Conservation (phyloP, 2,888 invertebrate species). For the Phyllotreta striolata region DNA sequence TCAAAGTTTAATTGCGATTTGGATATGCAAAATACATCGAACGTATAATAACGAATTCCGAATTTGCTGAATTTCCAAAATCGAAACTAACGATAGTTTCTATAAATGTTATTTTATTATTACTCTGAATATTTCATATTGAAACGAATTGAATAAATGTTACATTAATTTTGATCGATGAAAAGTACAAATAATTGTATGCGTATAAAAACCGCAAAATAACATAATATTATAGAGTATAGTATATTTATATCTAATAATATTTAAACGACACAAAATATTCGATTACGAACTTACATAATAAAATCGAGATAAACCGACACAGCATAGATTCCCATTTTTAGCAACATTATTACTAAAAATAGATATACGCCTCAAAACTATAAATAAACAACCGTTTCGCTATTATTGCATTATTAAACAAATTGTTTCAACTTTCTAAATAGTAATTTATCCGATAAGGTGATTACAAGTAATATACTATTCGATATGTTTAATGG, state of each 20-base stretch:
- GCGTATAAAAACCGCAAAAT: no score
- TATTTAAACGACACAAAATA: no score
- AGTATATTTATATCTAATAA: no score
- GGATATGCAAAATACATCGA: neutral
- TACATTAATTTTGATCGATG: no score
- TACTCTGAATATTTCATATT: no score
- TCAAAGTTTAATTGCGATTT: constrained; percentile 7
- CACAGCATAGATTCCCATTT: constrained; percentile 10
- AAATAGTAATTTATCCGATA: constrained; percentile 13
- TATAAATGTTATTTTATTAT: no score
- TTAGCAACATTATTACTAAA: constrained; percentile 27
- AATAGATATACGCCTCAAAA: constrained; percentile 4
- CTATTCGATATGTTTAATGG: no score
- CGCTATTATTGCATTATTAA: constrained; percentile 15
- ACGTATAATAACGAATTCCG: neutral
- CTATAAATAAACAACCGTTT: constrained; percentile 20
- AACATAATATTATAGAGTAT: no score
- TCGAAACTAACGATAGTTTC: neutral
- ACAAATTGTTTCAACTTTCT: constrained; percentile 14
- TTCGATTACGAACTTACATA: no score
- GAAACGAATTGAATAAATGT: no score
- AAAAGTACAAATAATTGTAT: no score
- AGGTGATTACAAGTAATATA: constrained; percentile 3
- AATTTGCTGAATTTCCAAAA: constrained; percentile 8
- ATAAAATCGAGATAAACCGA: no score